phyloP scores from a whole-genome alignment of 2,797 vertebrate genomes.

The Picus viridis region DNA sequence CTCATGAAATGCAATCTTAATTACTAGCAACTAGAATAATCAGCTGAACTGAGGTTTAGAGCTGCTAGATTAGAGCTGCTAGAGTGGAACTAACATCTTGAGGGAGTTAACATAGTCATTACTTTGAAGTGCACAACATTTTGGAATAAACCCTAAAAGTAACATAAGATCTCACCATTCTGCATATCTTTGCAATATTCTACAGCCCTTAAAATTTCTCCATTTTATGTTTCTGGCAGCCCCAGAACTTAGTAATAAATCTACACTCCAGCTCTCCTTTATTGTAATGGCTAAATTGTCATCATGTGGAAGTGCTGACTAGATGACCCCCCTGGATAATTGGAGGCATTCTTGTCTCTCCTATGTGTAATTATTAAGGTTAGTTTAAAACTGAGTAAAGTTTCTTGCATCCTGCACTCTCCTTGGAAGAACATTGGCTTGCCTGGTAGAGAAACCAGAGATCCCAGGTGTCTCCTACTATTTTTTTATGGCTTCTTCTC shows the following conservation, averaged over 20 bases:
- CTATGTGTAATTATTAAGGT: background rate
- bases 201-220: background rate
- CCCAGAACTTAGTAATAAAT: background rate
- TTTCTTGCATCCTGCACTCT: background rate
- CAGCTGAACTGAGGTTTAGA: slow-evolving; percentile 22
- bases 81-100: background rate
- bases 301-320: background rate
- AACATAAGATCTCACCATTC: background rate
- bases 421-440: background rate
- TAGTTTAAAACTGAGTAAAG: background rate
- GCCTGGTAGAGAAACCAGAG: background rate
- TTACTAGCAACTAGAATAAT: slow-evolving; percentile 30
- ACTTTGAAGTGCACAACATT: background rate
- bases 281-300: background rate
- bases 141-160: background rate
- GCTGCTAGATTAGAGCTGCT: slow-evolving; percentile 3
- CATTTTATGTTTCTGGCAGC: background rate
- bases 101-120: background rate
- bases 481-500: background rate
- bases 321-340: background rate
- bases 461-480: background rate
- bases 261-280: background rate
- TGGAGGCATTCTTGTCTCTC: background rate
- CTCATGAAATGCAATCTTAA: slow-evolving; percentile 53
- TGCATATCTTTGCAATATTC: background rate